Evolutionary conservation across 2,797 vertebrate genomes (phyloP).

Genomic region (Coreius guichenoti): DNA sequence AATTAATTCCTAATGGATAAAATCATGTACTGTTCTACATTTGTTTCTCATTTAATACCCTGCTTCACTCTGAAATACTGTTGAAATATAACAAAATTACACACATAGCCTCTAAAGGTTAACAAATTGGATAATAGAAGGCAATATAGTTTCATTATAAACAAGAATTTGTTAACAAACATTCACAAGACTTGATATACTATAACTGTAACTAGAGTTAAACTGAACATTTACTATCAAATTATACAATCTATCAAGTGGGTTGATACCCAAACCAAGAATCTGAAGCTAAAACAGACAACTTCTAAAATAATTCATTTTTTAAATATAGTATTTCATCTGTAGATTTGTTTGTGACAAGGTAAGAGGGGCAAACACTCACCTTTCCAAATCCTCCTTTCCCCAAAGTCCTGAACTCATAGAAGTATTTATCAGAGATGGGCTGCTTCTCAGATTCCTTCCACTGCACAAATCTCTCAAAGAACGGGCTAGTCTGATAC

Average conservation of each 20-base stretch:
- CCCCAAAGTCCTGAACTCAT: slow-evolving; percentile 86
- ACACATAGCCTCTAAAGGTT: not conserved
- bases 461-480: slow-evolving; percentile 87
- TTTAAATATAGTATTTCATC: not conserved
- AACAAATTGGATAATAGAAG: not conserved
- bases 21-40: not conserved
- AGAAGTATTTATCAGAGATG: slow-evolving; percentile 85
- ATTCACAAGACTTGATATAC: not conserved
- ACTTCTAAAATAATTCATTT: not conserved
- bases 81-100: not conserved
- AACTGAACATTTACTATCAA: not conserved
- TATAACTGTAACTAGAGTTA: not conserved
- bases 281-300: not conserved
- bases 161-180: too few relatives aligned
- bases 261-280: not conserved
- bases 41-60: not conserved
- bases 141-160: not conserved
- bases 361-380: slow-evolving; percentile 59
- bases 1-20: not conserved
- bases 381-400: slow-evolving; percentile 94
- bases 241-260: not conserved
- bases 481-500: slow-evolving; percentile 82
- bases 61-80: not conserved
- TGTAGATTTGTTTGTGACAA: not conserved
- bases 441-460: slow-evolving; percentile 86